These are phyloP conservation scores for Montipora capricornis DNA, from an alignment of 64 coral and sea anemone genomes.

Conservation along the genomic window DNA sequence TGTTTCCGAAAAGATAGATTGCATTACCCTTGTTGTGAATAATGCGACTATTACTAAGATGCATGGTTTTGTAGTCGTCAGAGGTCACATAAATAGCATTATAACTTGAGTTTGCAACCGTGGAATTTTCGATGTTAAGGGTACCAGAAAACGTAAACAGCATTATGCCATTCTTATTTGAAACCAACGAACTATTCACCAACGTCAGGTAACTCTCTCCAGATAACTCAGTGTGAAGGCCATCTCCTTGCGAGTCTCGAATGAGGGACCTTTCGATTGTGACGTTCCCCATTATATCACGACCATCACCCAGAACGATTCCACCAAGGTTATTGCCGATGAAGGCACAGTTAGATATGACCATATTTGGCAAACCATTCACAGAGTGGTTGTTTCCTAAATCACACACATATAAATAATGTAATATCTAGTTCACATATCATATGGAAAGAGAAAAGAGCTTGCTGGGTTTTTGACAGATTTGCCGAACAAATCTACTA, in stretches of 20 bases:
- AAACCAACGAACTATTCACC: background rate
- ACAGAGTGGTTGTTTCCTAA: background rate
- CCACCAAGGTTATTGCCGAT: background rate
- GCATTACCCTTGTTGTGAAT: background rate
- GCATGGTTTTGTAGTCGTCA: background rate
- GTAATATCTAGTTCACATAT: no score
- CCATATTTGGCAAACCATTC: background rate
- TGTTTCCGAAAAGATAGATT: background rate
- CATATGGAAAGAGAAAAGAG: no score
- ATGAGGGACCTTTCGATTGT: background rate
- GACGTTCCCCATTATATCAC: background rate
- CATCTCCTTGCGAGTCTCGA: background rate
- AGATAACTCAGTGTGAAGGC: background rate
- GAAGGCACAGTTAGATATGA: constrained; percentile 15
- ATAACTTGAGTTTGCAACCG: background rate
- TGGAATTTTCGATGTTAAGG: background rate
- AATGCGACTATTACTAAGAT: constrained; percentile 1
- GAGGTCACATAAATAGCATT: background rate
- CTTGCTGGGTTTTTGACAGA: no score
- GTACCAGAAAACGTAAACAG: constrained; percentile 22
- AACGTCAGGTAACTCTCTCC: background rate
- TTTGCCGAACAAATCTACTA: no score
- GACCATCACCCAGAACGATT: background rate
- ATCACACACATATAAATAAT: background rate
- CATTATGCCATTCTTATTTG: background rate